Conservation (phyloP, 2,797 vertebrate genomes). For the Coracias cyanogaster region DNA sequence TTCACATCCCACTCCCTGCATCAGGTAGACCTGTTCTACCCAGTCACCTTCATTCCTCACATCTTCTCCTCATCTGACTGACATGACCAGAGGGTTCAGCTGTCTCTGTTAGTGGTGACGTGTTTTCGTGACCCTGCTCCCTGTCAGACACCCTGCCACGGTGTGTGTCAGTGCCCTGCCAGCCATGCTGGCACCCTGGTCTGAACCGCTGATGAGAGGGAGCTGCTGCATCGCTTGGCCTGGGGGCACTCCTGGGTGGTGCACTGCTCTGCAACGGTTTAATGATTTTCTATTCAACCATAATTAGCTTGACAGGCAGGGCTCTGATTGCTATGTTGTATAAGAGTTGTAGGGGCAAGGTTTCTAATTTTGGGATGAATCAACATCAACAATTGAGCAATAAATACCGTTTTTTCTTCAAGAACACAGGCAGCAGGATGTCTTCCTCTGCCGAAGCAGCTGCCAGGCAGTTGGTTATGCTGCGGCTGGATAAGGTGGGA, state of each 20-base stretch:
- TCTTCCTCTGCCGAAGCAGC: not conserved
- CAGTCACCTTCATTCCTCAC: not conserved
- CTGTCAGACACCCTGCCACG: not conserved
- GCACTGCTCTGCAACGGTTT: not conserved
- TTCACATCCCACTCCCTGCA: not conserved
- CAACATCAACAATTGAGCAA: not conserved
- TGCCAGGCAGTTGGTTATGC: not conserved
- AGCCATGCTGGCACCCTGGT: fast-evolving
- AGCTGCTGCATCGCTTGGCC: not conserved
- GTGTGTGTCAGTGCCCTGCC: fast-evolving
- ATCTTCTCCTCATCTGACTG: not conserved
- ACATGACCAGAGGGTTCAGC: not conserved
- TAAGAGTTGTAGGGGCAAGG: not conserved
- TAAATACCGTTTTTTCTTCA: not conserved
- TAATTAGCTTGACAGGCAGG: conserved; percentile 19
- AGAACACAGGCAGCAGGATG: not conserved
- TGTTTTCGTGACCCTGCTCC: fast-evolving
- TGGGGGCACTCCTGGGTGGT: not conserved
- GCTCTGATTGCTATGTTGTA: not conserved
- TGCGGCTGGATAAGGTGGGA: not conserved
- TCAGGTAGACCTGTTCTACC: not conserved
- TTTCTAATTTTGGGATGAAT: conserved; percentile 1
- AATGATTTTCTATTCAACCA: not conserved
- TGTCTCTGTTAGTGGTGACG: not conserved
- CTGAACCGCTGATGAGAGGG: not conserved